Percentiles rank a stretch among this genome's conserved stretches.
Evolutionary conservation across 2,888 invertebrate species (phyloP).

Genomic region (Meloe dianella): DNA sequence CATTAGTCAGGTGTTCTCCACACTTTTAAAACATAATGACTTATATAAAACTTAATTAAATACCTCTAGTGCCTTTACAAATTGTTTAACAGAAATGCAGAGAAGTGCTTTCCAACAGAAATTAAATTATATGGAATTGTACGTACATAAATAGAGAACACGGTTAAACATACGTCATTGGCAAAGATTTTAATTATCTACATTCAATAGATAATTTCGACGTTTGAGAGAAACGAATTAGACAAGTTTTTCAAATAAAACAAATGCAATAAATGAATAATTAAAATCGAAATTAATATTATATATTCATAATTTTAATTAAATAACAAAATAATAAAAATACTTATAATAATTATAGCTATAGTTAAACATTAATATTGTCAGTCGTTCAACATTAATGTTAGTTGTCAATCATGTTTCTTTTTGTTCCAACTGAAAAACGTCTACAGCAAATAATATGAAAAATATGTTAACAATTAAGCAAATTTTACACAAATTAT

Average conservation of each 20-base stretch:
- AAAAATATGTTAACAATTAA: too few relatives aligned
- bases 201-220: not conserved
- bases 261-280: not conserved
- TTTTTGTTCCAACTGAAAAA: not conserved
- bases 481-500: too few relatives aligned
- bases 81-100: constrained; percentile 24
- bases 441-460: not conserved
- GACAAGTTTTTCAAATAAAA: not conserved
- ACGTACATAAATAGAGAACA: not conserved
- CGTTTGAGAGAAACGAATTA: not conserved
- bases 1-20: constrained; percentile 9
- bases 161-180: not conserved
- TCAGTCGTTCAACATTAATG: not conserved
- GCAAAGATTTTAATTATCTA: not conserved
- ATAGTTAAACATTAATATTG: not conserved
- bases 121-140: not conserved
- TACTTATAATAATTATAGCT: not conserved
- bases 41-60: constrained; percentile 27
- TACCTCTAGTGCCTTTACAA: constrained; percentile 17
- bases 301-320: not conserved
- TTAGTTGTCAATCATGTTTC: not conserved
- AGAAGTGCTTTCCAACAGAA: not conserved
- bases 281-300: not conserved
- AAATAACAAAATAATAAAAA: not conserved
- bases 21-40: constrained; percentile 20